These are phyloP conservation scores for Fissipunctia ypsillon DNA, from an alignment of 2,888 invertebrate species.

Conservation along the genomic window DNA sequence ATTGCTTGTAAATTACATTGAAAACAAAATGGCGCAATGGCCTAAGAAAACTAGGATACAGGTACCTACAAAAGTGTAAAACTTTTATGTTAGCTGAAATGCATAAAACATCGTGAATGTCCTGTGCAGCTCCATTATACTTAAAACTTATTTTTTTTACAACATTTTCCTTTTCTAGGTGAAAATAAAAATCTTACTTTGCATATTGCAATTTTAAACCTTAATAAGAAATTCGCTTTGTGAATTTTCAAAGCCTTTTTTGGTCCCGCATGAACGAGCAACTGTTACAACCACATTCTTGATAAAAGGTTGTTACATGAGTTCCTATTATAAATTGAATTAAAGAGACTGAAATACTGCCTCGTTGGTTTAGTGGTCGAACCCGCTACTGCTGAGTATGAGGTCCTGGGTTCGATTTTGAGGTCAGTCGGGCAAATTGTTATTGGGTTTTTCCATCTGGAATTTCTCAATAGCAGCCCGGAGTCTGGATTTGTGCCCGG, in stretches of 20 bases:
- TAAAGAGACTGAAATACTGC: too few species aligned
- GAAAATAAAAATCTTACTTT: constrained; percentile 28
- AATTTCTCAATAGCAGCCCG: too few species aligned
- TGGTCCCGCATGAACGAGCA: constrained; percentile 16
- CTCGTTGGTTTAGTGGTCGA: too few species aligned
- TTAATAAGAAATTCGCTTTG: constrained; percentile 48
- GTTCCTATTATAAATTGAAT: background rate
- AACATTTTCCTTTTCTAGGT: constrained; percentile 17
- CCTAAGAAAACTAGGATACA: background rate
- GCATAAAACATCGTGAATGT: constrained; percentile 9
- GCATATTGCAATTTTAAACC: constrained; percentile 40
- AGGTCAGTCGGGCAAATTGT: too few species aligned
- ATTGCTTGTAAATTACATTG: background rate
- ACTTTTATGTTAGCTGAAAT: constrained; percentile 11
- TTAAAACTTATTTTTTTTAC: constrained; percentile 38
- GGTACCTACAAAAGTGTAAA: constrained; percentile 5
- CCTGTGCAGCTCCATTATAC: constrained; percentile 25
- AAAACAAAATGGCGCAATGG: background rate
- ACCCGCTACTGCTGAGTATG: too few species aligned
- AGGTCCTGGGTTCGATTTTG: too few species aligned
- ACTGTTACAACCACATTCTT: constrained; percentile 3
- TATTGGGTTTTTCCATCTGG: too few species aligned
- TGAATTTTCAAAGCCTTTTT: constrained; percentile 40
- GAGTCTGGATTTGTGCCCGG: too few species aligned
- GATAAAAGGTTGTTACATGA: background rate